phyloP scores from a whole-genome alignment of 2,888 invertebrate genomes.

The Tiliacea aurago region DNA sequence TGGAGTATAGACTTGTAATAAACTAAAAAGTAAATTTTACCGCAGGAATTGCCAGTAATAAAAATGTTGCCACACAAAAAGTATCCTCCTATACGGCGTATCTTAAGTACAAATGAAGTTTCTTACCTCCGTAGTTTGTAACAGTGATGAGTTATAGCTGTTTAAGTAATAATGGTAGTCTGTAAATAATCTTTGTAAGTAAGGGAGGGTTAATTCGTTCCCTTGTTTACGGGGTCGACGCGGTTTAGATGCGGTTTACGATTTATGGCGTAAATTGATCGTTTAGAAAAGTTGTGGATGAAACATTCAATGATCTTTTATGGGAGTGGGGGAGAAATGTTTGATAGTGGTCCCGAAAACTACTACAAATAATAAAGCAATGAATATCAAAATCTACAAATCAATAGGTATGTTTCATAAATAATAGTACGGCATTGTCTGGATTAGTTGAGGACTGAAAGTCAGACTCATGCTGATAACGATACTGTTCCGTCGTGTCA shows the following conservation, averaged over 20 bases:
- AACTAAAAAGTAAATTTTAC: neutral
- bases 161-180: constrained; percentile 54
- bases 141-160: constrained; percentile 56
- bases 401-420: neutral
- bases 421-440: neutral
- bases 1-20: no score
- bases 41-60: neutral
- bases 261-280: constrained; percentile 38
- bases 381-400: neutral
- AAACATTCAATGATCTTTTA: constrained; percentile 7
- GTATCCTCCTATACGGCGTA: neutral
- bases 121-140: constrained; percentile 43
- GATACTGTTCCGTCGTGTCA: neutral
- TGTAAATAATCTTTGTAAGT: constrained; percentile 51
- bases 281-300: neutral
- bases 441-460: neutral
- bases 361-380: neutral
- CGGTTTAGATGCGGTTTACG: constrained; percentile 34
- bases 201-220: constrained; percentile 44
- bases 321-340: neutral
- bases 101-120: constrained; percentile 46
- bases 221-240: constrained; percentile 42
- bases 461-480: neutral
- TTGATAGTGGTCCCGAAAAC: neutral
- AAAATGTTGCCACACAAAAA: neutral